Percentiles rank a stretch among this genome's conserved stretches.
Conservation (phyloP, 2,797 vertebrate genomes). For the Semotilus atromaculatus region DNA sequence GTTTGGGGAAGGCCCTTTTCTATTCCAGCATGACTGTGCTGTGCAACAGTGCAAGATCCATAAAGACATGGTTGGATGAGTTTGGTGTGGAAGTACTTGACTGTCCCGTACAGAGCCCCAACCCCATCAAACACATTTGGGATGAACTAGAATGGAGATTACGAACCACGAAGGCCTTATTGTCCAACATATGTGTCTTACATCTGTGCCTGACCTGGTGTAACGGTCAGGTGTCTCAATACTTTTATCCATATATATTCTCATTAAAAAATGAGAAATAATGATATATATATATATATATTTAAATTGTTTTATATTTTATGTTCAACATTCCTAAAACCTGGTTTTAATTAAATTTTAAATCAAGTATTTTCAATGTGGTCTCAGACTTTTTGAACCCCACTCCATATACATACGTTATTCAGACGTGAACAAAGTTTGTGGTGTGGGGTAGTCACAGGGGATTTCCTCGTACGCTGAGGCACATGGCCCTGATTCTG, state of each 20-base stretch:
- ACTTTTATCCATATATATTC: too few species aligned
- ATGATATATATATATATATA: too few species aligned
- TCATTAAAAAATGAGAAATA: too few species aligned
- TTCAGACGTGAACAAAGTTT: conserved; percentile 1
- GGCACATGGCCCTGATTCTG: conserved; percentile 23
- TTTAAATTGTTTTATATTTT: background rate
- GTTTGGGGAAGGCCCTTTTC: background rate
- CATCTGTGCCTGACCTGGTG: too few species aligned
- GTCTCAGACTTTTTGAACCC: background rate
- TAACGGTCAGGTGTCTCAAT: too few species aligned
- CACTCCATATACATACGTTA: background rate
- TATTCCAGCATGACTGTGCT: background rate
- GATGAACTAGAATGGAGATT: too few species aligned
- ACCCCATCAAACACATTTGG: too few species aligned
- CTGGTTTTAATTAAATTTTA: background rate
- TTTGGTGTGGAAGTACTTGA: background rate
- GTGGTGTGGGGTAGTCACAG: conserved; percentile 11
- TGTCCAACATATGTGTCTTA: too few species aligned
- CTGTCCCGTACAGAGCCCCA: too few species aligned
- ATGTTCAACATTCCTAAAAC: background rate
- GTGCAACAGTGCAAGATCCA: background rate
- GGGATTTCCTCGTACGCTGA: conserved; percentile 12
- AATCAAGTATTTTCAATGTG: background rate
- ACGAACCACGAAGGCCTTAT: too few species aligned
- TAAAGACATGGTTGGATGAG: background rate